These are phyloP conservation scores for Agapornis canus DNA, from an alignment of 2,797 vertebrate species.

Conservation along the genomic window DNA sequence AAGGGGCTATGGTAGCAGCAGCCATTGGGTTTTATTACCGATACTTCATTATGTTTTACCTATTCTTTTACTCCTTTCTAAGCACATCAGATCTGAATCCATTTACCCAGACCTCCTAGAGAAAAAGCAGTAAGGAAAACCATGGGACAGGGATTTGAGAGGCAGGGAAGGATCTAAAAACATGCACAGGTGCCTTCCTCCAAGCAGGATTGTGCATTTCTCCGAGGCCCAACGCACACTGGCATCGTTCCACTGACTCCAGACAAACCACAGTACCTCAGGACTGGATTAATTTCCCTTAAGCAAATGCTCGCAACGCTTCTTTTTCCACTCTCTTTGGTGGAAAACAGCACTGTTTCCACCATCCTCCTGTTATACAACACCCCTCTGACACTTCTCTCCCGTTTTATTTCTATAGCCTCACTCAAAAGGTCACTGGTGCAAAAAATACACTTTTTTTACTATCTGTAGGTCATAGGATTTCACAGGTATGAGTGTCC, in stretches of 20 bases:
- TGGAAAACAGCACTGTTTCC: neutral
- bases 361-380: neutral
- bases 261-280: neutral
- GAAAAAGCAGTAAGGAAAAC: neutral
- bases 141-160: neutral
- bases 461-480: slow-evolving; percentile 42
- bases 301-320: neutral
- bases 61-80: neutral
- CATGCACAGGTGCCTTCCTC: neutral
- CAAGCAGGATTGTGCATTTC: neutral
- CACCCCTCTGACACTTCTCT: rapidly evolving
- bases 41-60: neutral
- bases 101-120: neutral
- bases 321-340: neutral
- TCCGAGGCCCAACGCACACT: neutral
- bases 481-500: slow-evolving; percentile 58
- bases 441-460: neutral
- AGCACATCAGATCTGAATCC: neutral
- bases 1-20: rapidly evolving
- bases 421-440: neutral
- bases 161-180: neutral
- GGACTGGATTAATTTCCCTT: neutral
- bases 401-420: neutral
- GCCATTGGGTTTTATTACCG: neutral
- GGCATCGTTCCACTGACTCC: neutral